Evolutionary conservation across 2,888 invertebrate species (phyloP).

Genomic region (Hydrotaea diabolus): DNA sequence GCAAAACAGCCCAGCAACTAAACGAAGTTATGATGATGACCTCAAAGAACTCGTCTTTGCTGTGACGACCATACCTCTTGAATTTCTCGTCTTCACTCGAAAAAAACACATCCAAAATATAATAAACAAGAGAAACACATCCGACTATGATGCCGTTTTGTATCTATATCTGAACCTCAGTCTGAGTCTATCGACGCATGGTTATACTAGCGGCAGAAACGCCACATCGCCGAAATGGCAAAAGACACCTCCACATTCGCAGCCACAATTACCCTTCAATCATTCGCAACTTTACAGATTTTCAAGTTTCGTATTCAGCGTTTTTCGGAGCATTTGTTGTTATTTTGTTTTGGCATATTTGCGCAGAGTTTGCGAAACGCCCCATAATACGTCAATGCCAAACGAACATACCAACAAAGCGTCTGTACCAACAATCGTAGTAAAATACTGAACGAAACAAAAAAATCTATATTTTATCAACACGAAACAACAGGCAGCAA

Average conservation of each 20-base stretch:
- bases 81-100: neutral
- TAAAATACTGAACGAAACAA: neutral
- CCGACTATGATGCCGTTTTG: neutral
- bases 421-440: slow-evolving; percentile 50
- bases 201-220: too few species aligned
- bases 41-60: slow-evolving; percentile 48
- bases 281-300: slow-evolving; percentile 60
- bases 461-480: slow-evolving; percentile 21
- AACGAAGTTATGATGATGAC: slow-evolving; percentile 46
- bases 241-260: slow-evolving; percentile 56
- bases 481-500: slow-evolving; percentile 19
- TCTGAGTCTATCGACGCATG: neutral
- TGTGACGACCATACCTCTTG: neutral
- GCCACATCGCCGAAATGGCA: neutral
- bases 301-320: slow-evolving; percentile 19
- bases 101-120: neutral
- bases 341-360: slow-evolving; percentile 23
- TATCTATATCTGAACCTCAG: neutral
- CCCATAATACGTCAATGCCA: slow-evolving; percentile 70
- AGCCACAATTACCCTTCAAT: slow-evolving; percentile 57
- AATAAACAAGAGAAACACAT: slow-evolving; percentile 20
- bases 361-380: slow-evolving; percentile 64
- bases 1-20: too few species aligned
- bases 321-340: slow-evolving; percentile 17
- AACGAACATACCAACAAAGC: slow-evolving; percentile 31